These are phyloP conservation scores for Campopleginae sp. DNA, from an alignment of 2,888 invertebrate species.

Conservation along the genomic window DNA sequence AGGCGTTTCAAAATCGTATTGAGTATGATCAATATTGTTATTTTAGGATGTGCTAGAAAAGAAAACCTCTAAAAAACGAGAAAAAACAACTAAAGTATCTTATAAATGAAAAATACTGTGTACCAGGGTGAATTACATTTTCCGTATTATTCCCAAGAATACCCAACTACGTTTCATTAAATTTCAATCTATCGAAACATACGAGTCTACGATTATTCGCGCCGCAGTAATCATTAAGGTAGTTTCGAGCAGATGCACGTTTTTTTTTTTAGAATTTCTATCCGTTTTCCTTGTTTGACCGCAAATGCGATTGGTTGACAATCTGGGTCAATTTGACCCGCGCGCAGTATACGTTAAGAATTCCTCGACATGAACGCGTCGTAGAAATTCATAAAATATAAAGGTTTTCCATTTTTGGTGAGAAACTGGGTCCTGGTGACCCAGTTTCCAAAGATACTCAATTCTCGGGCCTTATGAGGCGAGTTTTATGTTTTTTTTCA, in stretches of 20 bases:
- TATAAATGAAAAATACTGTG: constrained; percentile 28
- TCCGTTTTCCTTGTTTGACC: neutral
- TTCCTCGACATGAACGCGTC: no score
- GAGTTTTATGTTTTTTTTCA: no score
- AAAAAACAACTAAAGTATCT: neutral
- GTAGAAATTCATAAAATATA: no score
- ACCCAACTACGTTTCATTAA: constrained; percentile 42
- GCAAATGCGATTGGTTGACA: no score
- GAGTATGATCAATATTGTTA: constrained; percentile 36
- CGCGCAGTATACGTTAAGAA: no score
- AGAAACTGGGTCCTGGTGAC: no score
- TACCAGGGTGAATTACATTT: constrained; percentile 41
- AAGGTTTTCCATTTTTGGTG: no score
- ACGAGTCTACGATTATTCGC: neutral
- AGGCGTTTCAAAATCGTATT: constrained; percentile 9
- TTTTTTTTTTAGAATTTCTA: neutral
- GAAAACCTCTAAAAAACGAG: neutral
- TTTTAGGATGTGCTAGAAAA: constrained; percentile 12
- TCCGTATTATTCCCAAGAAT: constrained; percentile 31
- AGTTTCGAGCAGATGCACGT: neutral
- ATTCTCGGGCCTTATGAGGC: no score
- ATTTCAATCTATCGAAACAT: constrained; percentile 44
- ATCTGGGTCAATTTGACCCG: no score
- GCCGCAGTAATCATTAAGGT: neutral
- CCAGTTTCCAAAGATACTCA: no score